A percentile compares a stretch with the other conserved stretches of the same genome.
Conservation (phyloP, 2,113 vertebrate species). For the Corythaixoides concolor region DNA sequence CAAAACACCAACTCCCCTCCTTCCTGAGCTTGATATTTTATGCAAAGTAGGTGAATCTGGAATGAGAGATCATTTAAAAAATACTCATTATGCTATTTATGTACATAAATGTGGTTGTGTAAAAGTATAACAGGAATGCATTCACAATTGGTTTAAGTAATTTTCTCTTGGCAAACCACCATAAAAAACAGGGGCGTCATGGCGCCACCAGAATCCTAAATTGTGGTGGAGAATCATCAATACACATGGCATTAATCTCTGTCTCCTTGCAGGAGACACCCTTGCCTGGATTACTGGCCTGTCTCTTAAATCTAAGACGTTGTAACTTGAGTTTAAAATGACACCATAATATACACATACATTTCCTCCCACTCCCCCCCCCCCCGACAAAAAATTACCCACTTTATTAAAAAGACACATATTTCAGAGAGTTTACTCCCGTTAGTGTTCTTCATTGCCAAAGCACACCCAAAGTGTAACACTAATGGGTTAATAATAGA, state of each 20-base stretch:
- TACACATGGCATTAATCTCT: slow-evolving; percentile 96
- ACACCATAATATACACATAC: slow-evolving; percentile 72
- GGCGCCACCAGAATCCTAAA: slow-evolving; percentile 93
- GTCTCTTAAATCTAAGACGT: slow-evolving; percentile 80
- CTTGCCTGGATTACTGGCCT: slow-evolving; percentile 83
- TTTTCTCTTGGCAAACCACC: slow-evolving; percentile 88
- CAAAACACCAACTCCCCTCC: slow-evolving; percentile 7
- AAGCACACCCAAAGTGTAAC: background rate
- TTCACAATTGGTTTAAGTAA: slow-evolving; percentile 90
- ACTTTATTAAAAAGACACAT: slow-evolving; percentile 50
- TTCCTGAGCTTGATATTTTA: slow-evolving; percentile 64
- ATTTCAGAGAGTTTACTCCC: slow-evolving; percentile 35
- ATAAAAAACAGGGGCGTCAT: slow-evolving; percentile 89
- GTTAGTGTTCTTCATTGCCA: background rate
- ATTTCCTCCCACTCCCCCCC: background rate
- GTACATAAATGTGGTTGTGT: slow-evolving; percentile 78
- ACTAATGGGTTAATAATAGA: slow-evolving; percentile 49
- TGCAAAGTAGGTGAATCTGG: slow-evolving; percentile 79
- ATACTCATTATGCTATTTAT: slow-evolving; percentile 82
- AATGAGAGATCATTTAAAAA: slow-evolving; percentile 77
- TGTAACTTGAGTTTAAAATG: slow-evolving; percentile 76
- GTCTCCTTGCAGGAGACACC: slow-evolving; percentile 85
- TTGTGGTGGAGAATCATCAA: slow-evolving; percentile 87
- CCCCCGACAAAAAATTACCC: background rate
- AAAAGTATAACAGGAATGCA: slow-evolving; percentile 82